Evolutionary conservation across 2,113 vertebrate genomes (phyloP).

Genomic region (Ageneiosus marmoratus): DNA sequence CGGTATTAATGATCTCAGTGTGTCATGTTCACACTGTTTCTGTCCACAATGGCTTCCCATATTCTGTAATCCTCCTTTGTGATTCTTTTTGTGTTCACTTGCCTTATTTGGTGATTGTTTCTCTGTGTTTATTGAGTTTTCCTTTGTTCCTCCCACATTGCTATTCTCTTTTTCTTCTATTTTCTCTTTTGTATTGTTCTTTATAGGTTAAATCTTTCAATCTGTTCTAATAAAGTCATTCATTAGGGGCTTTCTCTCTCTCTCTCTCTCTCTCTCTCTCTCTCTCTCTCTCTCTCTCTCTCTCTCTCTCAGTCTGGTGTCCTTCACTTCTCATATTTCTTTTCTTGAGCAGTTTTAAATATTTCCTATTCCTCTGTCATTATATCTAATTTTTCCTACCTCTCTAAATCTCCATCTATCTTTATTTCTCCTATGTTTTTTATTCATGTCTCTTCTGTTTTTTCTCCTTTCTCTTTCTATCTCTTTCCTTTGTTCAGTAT

Average conservation of each 20-base stretch:
- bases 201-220: not conserved
- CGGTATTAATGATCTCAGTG: not conserved
- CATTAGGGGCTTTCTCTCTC: not conserved
- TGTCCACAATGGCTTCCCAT: not conserved
- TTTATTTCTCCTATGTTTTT: not conserved
- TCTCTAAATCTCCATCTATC: not conserved
- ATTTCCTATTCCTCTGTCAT: not conserved
- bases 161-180: not conserved
- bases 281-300: slow-evolving; percentile 34
- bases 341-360: not conserved
- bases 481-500: too few relatives aligned
- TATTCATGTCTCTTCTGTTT: not conserved
- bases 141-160: not conserved
- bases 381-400: not conserved
- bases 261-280: slow-evolving; percentile 41
- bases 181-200: not conserved
- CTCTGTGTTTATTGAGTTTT: not conserved
- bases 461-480: not conserved
- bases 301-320: too few relatives aligned
- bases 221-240: not conserved
- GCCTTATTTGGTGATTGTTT: not conserved
- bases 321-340: slow-evolving; percentile 26
- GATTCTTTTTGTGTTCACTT: not conserved
- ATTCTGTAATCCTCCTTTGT: not conserved
- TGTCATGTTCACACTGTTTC: not conserved